Evolutionary conservation across 30 jellyfish, hydroid and myxozoan genomes (phyloP).

Genomic region (Phacellophora camtschatica): DNA sequence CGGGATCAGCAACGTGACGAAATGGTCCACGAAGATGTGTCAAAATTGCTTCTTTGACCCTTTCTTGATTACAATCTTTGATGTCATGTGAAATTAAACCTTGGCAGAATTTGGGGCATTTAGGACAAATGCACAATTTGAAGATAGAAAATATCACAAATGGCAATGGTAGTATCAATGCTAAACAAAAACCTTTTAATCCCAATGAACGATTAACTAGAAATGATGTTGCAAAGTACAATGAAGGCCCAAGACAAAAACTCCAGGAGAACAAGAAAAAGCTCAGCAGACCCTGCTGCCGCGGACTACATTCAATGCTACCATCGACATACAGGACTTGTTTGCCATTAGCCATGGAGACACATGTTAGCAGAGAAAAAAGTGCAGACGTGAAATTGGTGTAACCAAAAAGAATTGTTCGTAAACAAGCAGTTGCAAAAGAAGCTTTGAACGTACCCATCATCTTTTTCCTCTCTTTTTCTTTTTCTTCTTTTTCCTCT

Average conservation of each 20-base stretch:
- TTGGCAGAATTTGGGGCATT: too few relatives aligned
- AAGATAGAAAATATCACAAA: background rate
- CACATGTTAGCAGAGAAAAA: conserved; percentile 4
- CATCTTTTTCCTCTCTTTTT: too few relatives aligned
- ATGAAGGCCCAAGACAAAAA: background rate
- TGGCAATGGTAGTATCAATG: conserved; percentile 11
- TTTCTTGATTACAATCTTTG: too few relatives aligned
- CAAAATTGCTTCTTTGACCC: too few relatives aligned
- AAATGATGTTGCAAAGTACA: background rate
- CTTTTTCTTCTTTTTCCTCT: too few relatives aligned
- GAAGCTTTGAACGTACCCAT: background rate
- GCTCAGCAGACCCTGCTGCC: background rate
- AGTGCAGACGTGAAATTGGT: background rate
- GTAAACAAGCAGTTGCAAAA: background rate
- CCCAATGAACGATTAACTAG: background rate
- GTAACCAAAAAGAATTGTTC: background rate
- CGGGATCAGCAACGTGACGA: too few relatives aligned
- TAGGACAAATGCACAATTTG: too few relatives aligned
- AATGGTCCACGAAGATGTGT: too few relatives aligned
- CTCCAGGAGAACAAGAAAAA: background rate
- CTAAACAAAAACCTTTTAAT: background rate
- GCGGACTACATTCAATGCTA: background rate
- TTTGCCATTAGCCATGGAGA: background rate
- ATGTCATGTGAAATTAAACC: too few relatives aligned
- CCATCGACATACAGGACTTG: background rate